Base-by-base conservation (phyloP, 1,140 invertebrate genomes). In the Ceratosolen fusciceps region DNA sequence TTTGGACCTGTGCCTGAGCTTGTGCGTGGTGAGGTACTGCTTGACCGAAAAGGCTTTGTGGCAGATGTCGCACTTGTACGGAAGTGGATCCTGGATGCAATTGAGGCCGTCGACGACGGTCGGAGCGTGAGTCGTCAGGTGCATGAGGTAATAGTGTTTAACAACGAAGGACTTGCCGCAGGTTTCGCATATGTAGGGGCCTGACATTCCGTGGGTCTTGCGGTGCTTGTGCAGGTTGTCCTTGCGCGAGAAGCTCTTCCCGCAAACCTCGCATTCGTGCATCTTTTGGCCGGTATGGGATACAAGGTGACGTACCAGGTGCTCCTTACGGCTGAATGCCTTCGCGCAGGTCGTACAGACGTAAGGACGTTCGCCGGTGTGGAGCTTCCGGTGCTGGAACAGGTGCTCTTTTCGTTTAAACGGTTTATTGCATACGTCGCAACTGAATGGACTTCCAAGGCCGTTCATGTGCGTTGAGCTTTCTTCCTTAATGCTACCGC, bases 361-460 rank as follows among this genome's bases (percentile, higher is more conserved):
- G 79, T 94, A 95, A 0, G 94, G 94, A 5, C 94, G 88, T 82
- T 95, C 95, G 0, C 96, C 96, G 2, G 94, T 96, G 86, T 97
- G 96, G 19, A 93, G 88, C 83, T 93, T 92, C n/a, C 92, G 87
- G 82, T 93, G 93, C 49, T 93, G 93, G 80, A 93, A 92, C 9
- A 93, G 84, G 82, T 93, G 92, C 82, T 93, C 93, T 88, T 92
- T 92, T 78, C 92, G 84, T 85, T 92, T 93, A 77, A 93, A 93
- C 2, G 88, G 90, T 79, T 93, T 93, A 4, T 86, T 87, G 83
- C 93, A 93, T 39, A 92, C 87, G 60, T 93, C 92, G 83, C 93
- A 93, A 47, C 86, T 86, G 77, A 92, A 91, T 7, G 85, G 85
- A 43, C 85, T 89, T 29, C 86, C 83, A 72, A 84, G 87, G 0